phyloP scores from a whole-genome alignment of 2,113 vertebrate species.

The Turdus rufiventris region DNA sequence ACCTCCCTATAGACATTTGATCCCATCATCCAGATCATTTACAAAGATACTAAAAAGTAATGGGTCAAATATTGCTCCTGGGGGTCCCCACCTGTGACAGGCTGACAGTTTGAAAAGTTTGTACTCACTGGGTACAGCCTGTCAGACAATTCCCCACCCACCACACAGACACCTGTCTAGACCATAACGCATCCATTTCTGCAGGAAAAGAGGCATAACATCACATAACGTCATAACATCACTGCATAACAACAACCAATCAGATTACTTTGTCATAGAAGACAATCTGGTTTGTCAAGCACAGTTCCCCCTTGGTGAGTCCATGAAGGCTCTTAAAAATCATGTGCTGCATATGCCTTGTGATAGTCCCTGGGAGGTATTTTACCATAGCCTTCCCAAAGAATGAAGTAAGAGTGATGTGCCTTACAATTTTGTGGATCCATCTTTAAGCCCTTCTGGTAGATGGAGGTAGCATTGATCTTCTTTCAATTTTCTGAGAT shows the following conservation, averaged over 20 bases:
- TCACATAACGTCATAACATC: no score
- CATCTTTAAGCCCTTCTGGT: neutral
- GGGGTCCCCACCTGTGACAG: neutral
- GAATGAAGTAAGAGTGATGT: neutral
- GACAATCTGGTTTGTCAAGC: neutral
- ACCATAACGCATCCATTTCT: accelerated
- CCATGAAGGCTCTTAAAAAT: neutral
- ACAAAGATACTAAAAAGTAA: neutral
- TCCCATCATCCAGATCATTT: neutral
- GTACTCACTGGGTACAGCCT: neutral
- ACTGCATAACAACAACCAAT: neutral
- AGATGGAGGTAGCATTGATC: neutral
- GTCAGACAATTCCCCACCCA: neutral
- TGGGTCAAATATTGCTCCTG: neutral
- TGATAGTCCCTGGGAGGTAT: neutral
- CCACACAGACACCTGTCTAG: neutral
- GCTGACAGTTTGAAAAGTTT: neutral
- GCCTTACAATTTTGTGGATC: neutral
- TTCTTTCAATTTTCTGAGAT: neutral
- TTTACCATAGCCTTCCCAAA: neutral
- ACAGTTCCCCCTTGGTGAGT: neutral
- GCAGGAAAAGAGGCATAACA: neutral
- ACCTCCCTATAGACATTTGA: neutral
- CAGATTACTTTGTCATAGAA: neutral
- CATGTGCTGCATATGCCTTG: neutral